Conservation (phyloP, 2,797 vertebrate genomes). For the Pagetopsis macropterus region DNA sequence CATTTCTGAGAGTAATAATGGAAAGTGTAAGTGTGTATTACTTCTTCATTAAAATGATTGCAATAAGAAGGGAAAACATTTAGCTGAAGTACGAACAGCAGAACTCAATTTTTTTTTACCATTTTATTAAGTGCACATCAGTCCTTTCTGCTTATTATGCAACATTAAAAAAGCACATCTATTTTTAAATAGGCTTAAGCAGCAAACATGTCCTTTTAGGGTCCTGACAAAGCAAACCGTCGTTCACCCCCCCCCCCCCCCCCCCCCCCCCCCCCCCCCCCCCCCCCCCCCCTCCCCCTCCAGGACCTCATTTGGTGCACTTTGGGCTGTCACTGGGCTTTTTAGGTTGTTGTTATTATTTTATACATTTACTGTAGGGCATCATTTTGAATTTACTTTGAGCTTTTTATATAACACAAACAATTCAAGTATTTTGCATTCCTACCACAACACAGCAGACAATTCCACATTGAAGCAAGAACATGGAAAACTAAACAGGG, state of each 20-base stretch:
- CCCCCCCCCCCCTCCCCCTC: no score
- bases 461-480: neutral
- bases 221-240: constrained; percentile 8
- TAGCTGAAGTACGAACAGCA: constrained; percentile 1
- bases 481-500: neutral
- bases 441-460: neutral
- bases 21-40: constrained; percentile 41
- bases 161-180: constrained; percentile 16
- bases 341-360: constrained; percentile 1
- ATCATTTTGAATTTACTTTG: neutral
- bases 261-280: no score
- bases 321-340: neutral
- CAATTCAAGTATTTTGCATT: neutral
- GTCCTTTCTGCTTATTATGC: constrained; percentile 7
- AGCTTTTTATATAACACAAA: neutral
- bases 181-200: constrained; percentile 12
- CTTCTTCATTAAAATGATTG: constrained; percentile 51
- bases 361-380: neutral
- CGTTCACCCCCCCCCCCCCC: neutral
- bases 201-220: constrained; percentile 12
- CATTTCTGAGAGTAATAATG: constrained; percentile 32
- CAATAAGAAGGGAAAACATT: neutral
- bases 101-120: neutral
- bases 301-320: neutral
- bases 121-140: constrained; percentile 7